Conservation (phyloP, 2,113 vertebrate genomes). For the Mastomys natalensis region DNA sequence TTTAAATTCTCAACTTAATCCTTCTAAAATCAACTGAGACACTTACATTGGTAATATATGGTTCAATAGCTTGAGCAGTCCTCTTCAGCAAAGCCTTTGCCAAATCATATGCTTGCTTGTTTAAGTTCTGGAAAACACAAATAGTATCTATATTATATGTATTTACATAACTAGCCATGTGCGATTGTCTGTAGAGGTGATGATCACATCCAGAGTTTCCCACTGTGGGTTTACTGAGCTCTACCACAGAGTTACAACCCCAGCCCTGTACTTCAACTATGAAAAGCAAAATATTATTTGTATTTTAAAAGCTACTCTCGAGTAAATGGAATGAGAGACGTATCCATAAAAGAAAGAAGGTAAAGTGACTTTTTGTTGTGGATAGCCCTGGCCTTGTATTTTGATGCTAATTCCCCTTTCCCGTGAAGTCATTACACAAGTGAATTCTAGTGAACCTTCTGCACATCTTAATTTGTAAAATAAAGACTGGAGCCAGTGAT, state of each 20-base stretch:
- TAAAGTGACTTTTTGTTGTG: not conserved
- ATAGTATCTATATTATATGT: not conserved
- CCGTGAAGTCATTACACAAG: no score
- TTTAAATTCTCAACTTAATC: constrained; percentile 7
- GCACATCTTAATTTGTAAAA: no score
- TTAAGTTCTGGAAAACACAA: constrained; percentile 92
- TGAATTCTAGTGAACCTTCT: no score
- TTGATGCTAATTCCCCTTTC: no score
- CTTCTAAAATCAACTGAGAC: constrained; percentile 31
- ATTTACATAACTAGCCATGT: not conserved
- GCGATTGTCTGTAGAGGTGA: not conserved
- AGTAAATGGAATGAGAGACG: constrained; percentile 40
- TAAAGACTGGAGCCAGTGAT: no score
- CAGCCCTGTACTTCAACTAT: not conserved
- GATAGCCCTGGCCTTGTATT: no score
- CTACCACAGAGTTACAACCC: not conserved
- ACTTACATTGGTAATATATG: constrained; percentile 99
- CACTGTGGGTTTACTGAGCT: not conserved
- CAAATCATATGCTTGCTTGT: constrained; percentile 99
- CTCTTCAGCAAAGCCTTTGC: constrained; percentile 98
- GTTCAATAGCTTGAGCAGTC: constrained; percentile 98
- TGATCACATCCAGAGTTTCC: not conserved
- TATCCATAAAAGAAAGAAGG: not conserved
- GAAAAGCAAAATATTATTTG: constrained; percentile 42
- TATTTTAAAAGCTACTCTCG: constrained; percentile 36